Evolutionary conservation across 2,888 invertebrate species (phyloP).

Genomic region (Diloba caeruleocephala): DNA sequence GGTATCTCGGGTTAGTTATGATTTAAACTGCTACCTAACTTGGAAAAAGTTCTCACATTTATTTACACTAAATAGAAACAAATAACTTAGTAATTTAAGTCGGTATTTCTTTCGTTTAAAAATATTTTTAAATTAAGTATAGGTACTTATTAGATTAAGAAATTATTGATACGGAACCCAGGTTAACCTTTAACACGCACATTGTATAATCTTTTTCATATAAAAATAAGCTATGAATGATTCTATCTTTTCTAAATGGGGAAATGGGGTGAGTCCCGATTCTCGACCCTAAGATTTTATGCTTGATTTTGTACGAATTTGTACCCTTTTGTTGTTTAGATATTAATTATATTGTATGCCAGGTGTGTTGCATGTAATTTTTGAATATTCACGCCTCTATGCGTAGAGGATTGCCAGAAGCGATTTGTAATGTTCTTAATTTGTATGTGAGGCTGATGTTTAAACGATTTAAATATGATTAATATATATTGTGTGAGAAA

Average conservation of each 20-base stretch:
- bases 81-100: no score
- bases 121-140: no score
- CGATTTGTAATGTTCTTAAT: conserved; percentile 39
- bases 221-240: conserved; percentile 15
- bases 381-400: conserved; percentile 64
- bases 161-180: conserved; percentile 12
- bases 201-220: conserved; percentile 18
- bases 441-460: not conserved
- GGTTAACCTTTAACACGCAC: not conserved
- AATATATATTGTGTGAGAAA: conserved; percentile 21
- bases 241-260: conserved; percentile 20
- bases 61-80: no score
- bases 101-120: no score
- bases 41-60: no score
- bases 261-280: conserved; percentile 19
- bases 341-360: conserved; percentile 64
- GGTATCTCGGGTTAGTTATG: no score
- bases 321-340: conserved; percentile 43
- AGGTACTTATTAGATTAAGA: no score
- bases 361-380: conserved; percentile 46
- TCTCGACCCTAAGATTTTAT: conserved; percentile 59
- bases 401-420: conserved; percentile 46
- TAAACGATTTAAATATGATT: conserved; percentile 13
- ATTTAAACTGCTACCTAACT: no score
- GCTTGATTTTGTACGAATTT: conserved; percentile 69